Conservation (phyloP, 2,113 vertebrate genomes). For the Aythya baeri region DNA sequence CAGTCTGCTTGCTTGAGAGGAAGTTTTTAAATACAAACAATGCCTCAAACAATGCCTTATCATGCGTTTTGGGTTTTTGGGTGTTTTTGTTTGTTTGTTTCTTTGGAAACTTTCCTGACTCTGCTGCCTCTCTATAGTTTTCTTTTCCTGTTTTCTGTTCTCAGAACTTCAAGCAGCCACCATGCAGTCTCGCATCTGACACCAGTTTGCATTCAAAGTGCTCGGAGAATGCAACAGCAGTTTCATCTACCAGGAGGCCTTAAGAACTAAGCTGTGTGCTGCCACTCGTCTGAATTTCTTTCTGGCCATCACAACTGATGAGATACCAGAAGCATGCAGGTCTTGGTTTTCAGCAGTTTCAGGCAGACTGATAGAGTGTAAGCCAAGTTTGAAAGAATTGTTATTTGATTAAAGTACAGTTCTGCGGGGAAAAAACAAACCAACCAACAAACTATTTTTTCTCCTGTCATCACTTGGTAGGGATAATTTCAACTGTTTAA, state of each 20-base stretch:
- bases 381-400: neutral
- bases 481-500: neutral
- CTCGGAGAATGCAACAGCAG: neutral
- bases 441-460: neutral
- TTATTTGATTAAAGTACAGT: neutral
- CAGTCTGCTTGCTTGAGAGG: neutral
- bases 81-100: no score
- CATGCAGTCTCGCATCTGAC: neutral
- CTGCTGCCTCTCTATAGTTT: neutral
- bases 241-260: neutral
- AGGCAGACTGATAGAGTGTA: neutral
- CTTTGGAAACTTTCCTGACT: neutral
- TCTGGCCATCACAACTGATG: neutral
- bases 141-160: neutral
- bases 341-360: neutral
- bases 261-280: neutral
- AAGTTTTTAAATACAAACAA: neutral
- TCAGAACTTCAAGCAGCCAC: neutral
- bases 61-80: neutral
- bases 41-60: neutral
- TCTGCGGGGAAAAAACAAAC: neutral
- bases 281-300: neutral
- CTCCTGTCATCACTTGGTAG: neutral
- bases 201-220: neutral
- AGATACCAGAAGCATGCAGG: neutral